These are phyloP conservation scores for Melipona beecheii DNA, from an alignment of 2,888 invertebrate genomes.

Conservation along the genomic window DNA sequence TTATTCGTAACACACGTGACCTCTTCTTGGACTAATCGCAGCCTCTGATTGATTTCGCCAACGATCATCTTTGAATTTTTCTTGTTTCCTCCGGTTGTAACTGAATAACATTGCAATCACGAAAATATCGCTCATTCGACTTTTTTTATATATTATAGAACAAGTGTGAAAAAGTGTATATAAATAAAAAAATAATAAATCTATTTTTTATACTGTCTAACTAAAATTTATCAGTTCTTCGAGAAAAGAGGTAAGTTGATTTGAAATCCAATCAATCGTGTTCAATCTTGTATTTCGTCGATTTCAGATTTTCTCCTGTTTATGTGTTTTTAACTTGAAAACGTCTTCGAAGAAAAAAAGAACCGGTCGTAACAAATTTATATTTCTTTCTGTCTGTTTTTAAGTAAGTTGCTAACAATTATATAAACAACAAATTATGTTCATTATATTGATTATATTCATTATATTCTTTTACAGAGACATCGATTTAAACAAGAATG, in stretches of 20 bases:
- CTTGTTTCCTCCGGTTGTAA: background rate
- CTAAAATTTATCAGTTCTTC: background rate
- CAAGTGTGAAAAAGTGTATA: background rate
- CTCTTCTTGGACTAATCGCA: background rate
- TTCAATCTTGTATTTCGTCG: background rate
- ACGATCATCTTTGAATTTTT: conserved; percentile 5
- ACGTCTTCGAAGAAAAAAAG: background rate
- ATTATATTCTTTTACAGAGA: background rate
- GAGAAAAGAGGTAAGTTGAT: background rate
- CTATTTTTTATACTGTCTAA: background rate
- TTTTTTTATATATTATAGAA: background rate
- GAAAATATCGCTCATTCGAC: background rate
- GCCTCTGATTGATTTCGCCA: background rate
- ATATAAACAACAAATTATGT: background rate
- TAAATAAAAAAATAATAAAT: background rate
- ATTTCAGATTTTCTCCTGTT: background rate
- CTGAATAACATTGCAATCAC: background rate
- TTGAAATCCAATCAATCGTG: background rate
- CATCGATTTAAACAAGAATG: background rate
- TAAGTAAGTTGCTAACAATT: background rate
- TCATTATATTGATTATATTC: no score
- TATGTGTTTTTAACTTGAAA: background rate
- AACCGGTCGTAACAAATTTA: background rate
- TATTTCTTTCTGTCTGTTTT: background rate
- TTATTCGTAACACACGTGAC: background rate